These are phyloP conservation scores for Marronus borbonicus DNA, from an alignment of 2,888 invertebrate genomes.

Conservation along the genomic window DNA sequence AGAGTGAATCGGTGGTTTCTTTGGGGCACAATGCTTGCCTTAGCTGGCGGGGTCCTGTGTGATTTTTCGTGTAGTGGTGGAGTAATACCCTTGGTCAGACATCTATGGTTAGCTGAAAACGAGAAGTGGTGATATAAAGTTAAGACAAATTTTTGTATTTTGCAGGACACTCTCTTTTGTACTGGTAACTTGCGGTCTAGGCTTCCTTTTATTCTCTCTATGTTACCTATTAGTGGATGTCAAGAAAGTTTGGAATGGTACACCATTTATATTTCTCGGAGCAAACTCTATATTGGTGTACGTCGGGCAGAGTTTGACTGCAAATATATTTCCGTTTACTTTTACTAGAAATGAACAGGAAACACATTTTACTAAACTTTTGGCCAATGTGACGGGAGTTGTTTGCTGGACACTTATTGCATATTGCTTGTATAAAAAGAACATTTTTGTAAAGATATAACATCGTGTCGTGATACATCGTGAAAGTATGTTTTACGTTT, in stretches of 20 bases:
- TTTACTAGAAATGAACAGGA: conserved; percentile 54
- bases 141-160: conserved; percentile 54
- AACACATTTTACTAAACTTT: conserved; percentile 80
- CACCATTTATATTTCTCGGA: conserved; percentile 92
- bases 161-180: conserved; percentile 93
- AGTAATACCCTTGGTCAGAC: conserved; percentile 92
- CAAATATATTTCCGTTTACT: conserved; percentile 82
- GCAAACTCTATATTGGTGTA: conserved; percentile 94
- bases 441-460: conserved; percentile 80
- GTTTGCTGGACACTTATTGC: conserved; percentile 87
- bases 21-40: conserved; percentile 80
- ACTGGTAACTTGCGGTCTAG: conserved; percentile 84
- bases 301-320: conserved; percentile 86
- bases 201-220: conserved; percentile 80
- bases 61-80: conserved; percentile 84
- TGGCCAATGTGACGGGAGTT: conserved; percentile 87
- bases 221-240: conserved; percentile 88
- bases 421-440: conserved; percentile 82
- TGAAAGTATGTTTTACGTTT: no score
- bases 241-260: conserved; percentile 83
- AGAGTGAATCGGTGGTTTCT: conserved; percentile 83
- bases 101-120: conserved; percentile 82
- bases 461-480: no score
- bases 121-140: neutral
- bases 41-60: conserved; percentile 81